phyloP scores from a whole-genome alignment of 2,888 invertebrate species.

The Idaea dimidiata region DNA sequence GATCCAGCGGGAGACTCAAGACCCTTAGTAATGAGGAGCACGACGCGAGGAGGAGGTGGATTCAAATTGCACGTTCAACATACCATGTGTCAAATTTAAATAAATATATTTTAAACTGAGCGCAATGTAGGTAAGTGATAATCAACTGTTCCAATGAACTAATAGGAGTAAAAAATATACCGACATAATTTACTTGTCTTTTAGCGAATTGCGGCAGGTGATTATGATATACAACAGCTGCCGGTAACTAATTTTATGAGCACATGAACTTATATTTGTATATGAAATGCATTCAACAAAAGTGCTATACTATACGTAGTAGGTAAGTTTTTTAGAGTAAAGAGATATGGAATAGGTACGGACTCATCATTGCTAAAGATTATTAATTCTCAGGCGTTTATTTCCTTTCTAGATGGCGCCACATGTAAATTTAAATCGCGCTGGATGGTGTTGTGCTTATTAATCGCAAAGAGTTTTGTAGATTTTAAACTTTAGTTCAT shows the following conservation, averaged over 20 bases:
- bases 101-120: neutral
- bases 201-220: slow-evolving; percentile 61
- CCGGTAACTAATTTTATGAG: slow-evolving; percentile 52
- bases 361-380: neutral
- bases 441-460: no score
- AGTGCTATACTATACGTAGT: no score
- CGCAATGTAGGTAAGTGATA: slow-evolving; percentile 20
- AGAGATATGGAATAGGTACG: neutral
- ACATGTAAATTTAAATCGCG: no score
- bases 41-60: no score
- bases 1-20: no score
- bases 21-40: no score
- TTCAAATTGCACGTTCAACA: no score
- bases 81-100: neutral
- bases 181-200: slow-evolving; percentile 24
- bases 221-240: slow-evolving; percentile 61
- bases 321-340: neutral
- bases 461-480: no score
- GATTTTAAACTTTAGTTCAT: no score
- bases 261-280: neutral
- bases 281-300: slow-evolving; percentile 1
- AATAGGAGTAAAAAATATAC: slow-evolving; percentile 18
- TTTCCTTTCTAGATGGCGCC: no score
- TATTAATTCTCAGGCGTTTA: no score
- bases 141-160: slow-evolving; percentile 20